phyloP scores from a whole-genome alignment of 2,888 invertebrate species.

The Sarcophaga subvicina region DNA sequence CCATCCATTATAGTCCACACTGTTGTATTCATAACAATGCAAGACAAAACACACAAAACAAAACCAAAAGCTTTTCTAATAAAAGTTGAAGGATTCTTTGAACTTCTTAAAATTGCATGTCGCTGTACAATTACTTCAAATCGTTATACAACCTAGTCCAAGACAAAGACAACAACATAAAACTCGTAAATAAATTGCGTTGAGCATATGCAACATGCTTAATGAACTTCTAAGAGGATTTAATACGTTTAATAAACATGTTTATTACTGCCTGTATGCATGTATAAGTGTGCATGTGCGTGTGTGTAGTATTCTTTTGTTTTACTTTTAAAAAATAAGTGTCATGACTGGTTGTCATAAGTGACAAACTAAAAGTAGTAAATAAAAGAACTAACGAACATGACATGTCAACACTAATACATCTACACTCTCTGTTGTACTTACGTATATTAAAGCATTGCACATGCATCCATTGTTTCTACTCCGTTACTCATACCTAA shows the following conservation, averaged over 20 bases:
- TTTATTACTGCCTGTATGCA: neutral
- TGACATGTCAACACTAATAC: neutral
- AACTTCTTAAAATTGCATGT: too few species aligned
- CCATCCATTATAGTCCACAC: too few species aligned
- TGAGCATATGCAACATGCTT: slow-evolving; percentile 52
- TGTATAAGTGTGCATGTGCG: slow-evolving; percentile 40
- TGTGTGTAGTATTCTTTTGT: neutral
- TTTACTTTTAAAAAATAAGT: slow-evolving; percentile 27
- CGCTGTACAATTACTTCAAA: too few species aligned
- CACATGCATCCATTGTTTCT: neutral
- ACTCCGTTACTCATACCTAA: neutral
- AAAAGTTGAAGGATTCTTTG: too few species aligned
- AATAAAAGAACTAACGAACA: neutral
- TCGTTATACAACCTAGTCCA: too few species aligned
- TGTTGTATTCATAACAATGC: too few species aligned
- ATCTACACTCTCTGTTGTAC: neutral
- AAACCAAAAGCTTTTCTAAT: too few species aligned
- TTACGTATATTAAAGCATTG: neutral
- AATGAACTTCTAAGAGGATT: slow-evolving; percentile 64
- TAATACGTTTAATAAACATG: neutral
- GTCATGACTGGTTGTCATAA: slow-evolving; percentile 50
- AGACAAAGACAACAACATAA: too few species aligned
- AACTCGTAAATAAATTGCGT: too few species aligned
- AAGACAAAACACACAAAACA: too few species aligned
- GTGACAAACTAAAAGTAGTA: slow-evolving; percentile 52